Evolutionary conservation across 2,888 invertebrate species (phyloP), one percentile per base, ranked within the genome.

Genomic region (Euzetes globulus): DNA sequence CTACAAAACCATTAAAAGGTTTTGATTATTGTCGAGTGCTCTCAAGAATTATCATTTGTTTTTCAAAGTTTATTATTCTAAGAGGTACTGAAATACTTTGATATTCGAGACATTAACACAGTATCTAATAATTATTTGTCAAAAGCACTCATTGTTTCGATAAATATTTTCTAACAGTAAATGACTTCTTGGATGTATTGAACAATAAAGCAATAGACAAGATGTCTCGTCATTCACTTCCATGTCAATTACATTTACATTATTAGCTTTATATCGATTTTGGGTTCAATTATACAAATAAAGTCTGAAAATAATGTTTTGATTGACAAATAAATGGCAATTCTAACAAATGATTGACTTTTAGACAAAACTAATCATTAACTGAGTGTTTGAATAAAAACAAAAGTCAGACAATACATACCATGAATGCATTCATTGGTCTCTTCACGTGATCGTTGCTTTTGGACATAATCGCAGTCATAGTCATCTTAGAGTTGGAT

Each of bases 381-480:
- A 33, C 33, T 33, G 4, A 4, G 4, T 33, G 3, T 47, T 47
- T 47, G 47, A 13, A 47, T 47, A 4, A n/a, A 41, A 47, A 70
- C 29, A 22, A 13, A 52, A 47, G 13, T 55, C 9, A 33, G 22
- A 33, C 19, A 22, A 29, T 4, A 72, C 71, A 37, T 19, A 92
- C 95, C 94, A 96, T 96, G 84, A 96, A 96, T 0, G 96, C 95
- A 85, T 96, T 96, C 96, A 97, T 96, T 1, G 96, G 96, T 25
- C 96, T 86, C 83, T 96, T 97, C 81, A 97, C 94, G 84, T 94
- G 93, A 82, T 90, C 90, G 80, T 90, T 90, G 17, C 75, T 75
- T 7, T 74, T 72, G 37, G 76, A 63, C 63, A 63, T 63, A 6
- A 63, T 63, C 15, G 63, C n/a, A 33, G 11, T 77, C 58, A 76